A percentile compares a stretch with the other conserved stretches of the same genome.
Evolutionary conservation across 2,113 vertebrate genomes (phyloP).

Genomic region (Progne subis): DNA sequence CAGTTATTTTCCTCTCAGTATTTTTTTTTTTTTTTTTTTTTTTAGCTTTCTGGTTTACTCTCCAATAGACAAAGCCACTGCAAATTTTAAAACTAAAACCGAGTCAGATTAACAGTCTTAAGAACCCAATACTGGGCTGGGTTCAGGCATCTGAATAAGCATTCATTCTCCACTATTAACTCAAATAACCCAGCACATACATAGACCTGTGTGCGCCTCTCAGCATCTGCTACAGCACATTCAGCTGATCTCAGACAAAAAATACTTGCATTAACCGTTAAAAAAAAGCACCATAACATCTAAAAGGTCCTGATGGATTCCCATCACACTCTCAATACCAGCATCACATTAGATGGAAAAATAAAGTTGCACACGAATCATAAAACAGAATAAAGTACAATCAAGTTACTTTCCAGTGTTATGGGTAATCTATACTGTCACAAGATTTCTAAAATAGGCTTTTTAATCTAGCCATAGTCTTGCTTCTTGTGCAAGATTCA

Average conservation of each 20-base stretch:
- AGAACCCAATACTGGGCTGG: not conserved
- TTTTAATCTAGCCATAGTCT: not conserved
- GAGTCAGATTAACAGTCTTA: not conserved
- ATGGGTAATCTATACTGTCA: not conserved
- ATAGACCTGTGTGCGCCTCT: not conserved
- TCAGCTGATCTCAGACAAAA: not conserved
- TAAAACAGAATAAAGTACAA: not conserved
- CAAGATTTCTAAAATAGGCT: not conserved
- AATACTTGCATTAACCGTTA: not conserved
- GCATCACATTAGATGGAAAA: not conserved
- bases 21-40: not conserved
- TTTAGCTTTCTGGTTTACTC: not conserved
- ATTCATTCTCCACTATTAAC: not conserved
- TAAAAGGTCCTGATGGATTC: not conserved
- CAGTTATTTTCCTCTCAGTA: not conserved
- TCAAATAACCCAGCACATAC: not conserved
- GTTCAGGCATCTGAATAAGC: not conserved
- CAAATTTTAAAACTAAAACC: not conserved
- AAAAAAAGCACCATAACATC: not conserved
- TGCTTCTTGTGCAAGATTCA: not conserved
- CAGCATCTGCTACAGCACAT: not conserved
- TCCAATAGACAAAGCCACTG: not conserved
- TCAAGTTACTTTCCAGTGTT: not conserved
- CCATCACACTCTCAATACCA: not conserved
- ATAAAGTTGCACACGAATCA: not conserved